phyloP scores from a whole-genome alignment of 2,888 invertebrate species.

The Ramazzottius varieornatus region DNA sequence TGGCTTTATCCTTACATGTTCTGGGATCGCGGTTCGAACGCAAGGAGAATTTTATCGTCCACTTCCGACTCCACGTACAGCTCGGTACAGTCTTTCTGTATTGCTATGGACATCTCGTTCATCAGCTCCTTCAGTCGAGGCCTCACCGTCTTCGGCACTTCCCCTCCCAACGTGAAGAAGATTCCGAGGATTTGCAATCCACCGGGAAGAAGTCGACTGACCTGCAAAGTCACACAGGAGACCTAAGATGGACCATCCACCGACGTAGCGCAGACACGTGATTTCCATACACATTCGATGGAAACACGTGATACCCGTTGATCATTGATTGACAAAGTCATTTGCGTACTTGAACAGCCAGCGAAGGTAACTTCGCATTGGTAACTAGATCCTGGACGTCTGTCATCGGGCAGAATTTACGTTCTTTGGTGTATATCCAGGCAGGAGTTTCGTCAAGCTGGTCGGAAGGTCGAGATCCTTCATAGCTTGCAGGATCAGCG shows the following conservation, averaged over 20 bases:
- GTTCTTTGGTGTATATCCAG: neutral
- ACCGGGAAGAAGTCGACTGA: conserved; percentile 65
- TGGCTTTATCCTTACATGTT: neutral
- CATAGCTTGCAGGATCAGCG: neutral
- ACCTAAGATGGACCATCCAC: too few relatives aligned
- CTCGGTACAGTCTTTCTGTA: neutral
- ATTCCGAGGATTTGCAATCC: conserved; percentile 60
- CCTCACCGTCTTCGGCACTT: conserved; percentile 7
- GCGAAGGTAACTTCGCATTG: neutral
- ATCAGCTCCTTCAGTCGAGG: neutral
- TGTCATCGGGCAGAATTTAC: neutral
- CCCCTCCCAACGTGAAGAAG: conserved; percentile 35
- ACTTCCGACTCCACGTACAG: neutral
- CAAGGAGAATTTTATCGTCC: conserved; percentile 1
- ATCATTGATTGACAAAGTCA: too few relatives aligned
- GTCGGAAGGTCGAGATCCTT: neutral
- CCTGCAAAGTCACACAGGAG: too few relatives aligned
- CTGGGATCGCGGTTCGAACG: neutral
- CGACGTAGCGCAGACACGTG: neutral
- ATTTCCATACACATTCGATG: neutral
- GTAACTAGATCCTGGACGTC: neutral
- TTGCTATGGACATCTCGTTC: neutral
- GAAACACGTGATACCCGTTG: neutral
- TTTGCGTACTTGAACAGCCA: neutral
- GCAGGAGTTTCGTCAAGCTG: neutral